These are phyloP conservation scores for Porites evermanni DNA, from an alignment of 92 coral and sea anemone species.

Conservation along the genomic window DNA sequence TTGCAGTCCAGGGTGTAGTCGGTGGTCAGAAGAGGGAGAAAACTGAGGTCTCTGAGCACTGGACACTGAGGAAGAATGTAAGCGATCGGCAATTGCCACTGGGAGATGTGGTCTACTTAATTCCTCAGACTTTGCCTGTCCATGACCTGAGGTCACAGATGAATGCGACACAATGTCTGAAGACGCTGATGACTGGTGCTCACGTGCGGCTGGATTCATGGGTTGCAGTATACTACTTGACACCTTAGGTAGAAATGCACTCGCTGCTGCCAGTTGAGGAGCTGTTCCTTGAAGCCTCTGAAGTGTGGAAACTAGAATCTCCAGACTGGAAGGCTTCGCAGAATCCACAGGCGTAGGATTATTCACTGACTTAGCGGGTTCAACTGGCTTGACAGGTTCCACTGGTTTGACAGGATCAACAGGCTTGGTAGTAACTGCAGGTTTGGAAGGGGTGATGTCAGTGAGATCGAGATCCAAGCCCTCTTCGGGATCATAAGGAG, in stretches of 20 bases:
- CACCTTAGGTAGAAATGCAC: constrained; percentile 17
- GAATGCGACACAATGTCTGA: neutral
- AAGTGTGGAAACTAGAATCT: constrained; percentile 44
- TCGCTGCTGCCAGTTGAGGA: constrained; percentile 21
- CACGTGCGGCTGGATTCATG: neutral
- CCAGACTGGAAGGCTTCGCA: constrained; percentile 33
- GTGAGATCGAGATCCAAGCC: constrained; percentile 76
- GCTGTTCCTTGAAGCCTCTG: constrained; percentile 41
- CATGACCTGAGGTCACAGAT: constrained; percentile 3
- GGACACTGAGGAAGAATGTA: neutral
- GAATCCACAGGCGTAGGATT: constrained; percentile 10
- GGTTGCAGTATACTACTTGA: constrained; percentile 21
- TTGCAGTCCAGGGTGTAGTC: neutral
- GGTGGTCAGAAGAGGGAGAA: neutral
- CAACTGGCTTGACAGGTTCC: too few species aligned
- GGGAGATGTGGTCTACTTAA: neutral
- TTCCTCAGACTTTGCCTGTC: neutral
- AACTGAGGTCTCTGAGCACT: constrained; percentile 5
- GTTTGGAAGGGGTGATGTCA: constrained; percentile 5
- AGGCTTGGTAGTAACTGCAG: constrained; percentile 13
- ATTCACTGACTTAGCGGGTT: constrained; percentile 8
- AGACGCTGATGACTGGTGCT: neutral
- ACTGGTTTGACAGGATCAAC: neutral
- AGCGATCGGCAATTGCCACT: neutral
- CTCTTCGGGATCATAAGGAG: constrained; percentile 98